These are phyloP conservation scores for Hipposideros larvatus DNA, from an alignment of 2,797 vertebrate species.

Conservation along the genomic window DNA sequence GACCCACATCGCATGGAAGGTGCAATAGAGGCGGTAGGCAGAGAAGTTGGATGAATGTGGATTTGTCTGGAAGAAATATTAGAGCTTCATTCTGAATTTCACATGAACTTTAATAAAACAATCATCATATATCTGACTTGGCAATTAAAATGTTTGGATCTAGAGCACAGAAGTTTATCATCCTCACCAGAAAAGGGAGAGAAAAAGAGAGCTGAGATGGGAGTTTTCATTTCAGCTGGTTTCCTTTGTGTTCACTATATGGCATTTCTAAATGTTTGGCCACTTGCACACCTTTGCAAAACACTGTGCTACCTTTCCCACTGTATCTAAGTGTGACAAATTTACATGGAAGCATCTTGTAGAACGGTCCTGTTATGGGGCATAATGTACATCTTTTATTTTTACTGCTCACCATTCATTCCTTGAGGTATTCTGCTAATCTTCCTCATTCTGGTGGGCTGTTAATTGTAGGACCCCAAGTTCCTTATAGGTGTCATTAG, in stretches of 20 bases:
- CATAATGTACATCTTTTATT: not conserved
- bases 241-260: not conserved
- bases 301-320: not conserved
- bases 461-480: not conserved
- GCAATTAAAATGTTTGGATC: constrained; percentile 35
- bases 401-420: not conserved
- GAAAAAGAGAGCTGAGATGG: constrained; percentile 2
- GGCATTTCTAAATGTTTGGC: constrained; percentile 25
- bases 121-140: not conserved
- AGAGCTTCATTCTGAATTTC: not conserved
- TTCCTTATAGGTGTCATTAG: not conserved
- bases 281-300: not conserved
- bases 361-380: not conserved
- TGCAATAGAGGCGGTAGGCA: not conserved
- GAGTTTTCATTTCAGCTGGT: not conserved
- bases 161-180: constrained; percentile 39
- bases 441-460: not conserved
- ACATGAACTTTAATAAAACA: not conserved
- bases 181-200: not conserved
- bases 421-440: not conserved
- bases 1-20: not conserved
- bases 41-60: not conserved
- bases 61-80: not conserved
- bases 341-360: not conserved
- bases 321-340: not conserved